These are phyloP conservation scores for Empidonax alnorum DNA, from an alignment of 2,113 vertebrate species.

Conservation along the genomic window DNA sequence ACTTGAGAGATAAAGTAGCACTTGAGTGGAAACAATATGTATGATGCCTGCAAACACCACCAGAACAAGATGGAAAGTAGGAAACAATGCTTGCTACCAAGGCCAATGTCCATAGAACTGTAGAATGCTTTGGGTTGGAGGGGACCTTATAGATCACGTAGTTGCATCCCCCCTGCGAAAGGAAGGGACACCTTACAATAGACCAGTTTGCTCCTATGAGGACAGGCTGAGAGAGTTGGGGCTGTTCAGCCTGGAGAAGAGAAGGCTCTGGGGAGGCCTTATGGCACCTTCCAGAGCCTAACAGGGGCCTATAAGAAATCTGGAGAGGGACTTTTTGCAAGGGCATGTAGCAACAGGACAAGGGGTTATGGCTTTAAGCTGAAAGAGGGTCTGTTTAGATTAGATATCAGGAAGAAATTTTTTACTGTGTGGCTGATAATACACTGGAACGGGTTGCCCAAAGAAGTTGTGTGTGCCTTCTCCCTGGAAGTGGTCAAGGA, in stretches of 20 bases:
- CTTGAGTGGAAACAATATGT: not conserved
- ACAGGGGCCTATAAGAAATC: no score
- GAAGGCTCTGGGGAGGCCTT: not conserved
- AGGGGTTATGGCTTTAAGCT: not conserved
- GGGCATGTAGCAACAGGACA: accelerated
- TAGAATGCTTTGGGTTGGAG: not conserved
- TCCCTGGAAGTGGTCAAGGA: not conserved
- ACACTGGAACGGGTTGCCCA: not conserved
- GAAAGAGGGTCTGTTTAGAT: not conserved
- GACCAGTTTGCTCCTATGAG: not conserved
- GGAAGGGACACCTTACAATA: not conserved
- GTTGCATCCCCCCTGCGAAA: not conserved
- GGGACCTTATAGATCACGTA: not conserved
- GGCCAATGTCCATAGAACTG: not conserved
- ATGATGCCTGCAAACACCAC: not conserved
- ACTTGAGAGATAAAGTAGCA: not conserved
- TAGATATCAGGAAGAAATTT: not conserved
- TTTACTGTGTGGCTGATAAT: not conserved
- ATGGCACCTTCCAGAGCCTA: not conserved
- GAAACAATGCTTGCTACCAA: not conserved
- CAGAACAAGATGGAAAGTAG: not conserved
- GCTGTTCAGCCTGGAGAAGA: not conserved
- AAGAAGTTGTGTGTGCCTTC: not conserved
- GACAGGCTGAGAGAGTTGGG: not conserved
- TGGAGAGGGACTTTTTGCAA: not conserved